Evolutionary conservation across 1,140 invertebrate genomes (phyloP).

Genomic region (Streblospio benedicti): DNA sequence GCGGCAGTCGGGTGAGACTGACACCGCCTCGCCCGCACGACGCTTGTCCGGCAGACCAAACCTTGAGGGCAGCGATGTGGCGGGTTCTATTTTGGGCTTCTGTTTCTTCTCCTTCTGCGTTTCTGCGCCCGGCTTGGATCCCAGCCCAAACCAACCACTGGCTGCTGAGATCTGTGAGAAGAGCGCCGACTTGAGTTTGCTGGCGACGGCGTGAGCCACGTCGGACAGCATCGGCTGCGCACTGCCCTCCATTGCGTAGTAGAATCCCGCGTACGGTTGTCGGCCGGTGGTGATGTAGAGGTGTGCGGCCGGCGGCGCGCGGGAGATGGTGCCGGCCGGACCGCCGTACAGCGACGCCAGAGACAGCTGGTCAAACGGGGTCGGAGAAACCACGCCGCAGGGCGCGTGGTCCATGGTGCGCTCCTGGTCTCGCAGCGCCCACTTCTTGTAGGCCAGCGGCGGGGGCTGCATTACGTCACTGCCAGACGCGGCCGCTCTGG

Average conservation of each 20-base stretch:
- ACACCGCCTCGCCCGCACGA: conserved; percentile 62
- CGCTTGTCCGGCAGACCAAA: conserved; percentile 77
- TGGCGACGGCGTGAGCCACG: conserved; percentile 79
- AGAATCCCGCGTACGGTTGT: conserved; percentile 77
- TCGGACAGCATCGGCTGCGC: conserved; percentile 64
- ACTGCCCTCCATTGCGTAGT: conserved; percentile 77
- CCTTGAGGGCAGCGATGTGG: conserved; percentile 43
- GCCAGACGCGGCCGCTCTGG: conserved; percentile 64
- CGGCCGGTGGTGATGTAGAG: conserved; percentile 70
- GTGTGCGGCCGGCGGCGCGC: conserved; percentile 65
- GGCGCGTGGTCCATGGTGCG: conserved; percentile 67
- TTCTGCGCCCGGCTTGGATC: conserved; percentile 33
- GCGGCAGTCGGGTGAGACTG: conserved; percentile 68
- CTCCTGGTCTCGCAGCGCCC: conserved; percentile 69
- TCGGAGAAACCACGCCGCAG: conserved; percentile 55
- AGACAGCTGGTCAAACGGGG: conserved; percentile 77
- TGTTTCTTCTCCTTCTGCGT: conserved; percentile 32
- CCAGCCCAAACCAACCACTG: conserved; percentile 48
- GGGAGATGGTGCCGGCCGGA: conserved; percentile 60
- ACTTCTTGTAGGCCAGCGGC: conserved; percentile 68
- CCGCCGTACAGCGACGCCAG: conserved; percentile 71
- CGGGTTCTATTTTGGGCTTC: conserved; percentile 51
- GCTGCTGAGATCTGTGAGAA: conserved; percentile 54
- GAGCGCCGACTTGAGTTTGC: conserved; percentile 70
- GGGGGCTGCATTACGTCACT: conserved; percentile 54